Evolutionary conservation across 2,113 vertebrate genomes (phyloP), one percentile per base, ranked within the genome.

Genomic region (Galeopterus variegatus): DNA sequence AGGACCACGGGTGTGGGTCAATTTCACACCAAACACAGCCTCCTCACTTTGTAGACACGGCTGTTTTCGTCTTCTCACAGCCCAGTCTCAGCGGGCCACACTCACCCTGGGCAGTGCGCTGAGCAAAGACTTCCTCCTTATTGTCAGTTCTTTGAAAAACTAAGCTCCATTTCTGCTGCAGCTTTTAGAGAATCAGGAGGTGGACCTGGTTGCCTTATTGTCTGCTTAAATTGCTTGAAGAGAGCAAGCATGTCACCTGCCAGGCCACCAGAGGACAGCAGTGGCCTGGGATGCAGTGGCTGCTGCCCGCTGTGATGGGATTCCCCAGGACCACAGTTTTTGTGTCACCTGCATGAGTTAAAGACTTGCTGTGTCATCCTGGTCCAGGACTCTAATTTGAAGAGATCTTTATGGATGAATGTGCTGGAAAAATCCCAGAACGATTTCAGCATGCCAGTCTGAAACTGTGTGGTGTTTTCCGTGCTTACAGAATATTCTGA

Each of bases 201-300:
- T 65, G 45, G 26, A 13, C 65, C 54, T 48, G 28, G 45, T 4
- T 36, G 12, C 36, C 81, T 54, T 18, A 3, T 0, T 69, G 88
- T 83, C 45, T 95, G 64, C 67, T 28, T 33, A 1, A n/a, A 41
- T 33, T 12, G n/a, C 50, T 24, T 19, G 28, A 33, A 77, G 84
- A 26, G 48, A 3, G 12, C 50, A 83, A 90, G 96, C 83, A 73
- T 54, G 64, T 89, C 23, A 52, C 21, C 33, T 48, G 50, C 67
- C 64, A 96, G 97, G 94, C 98, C 98, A 98, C 96, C 90, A 98
- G 98, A 95, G 98, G 98, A 94, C 98, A 98, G 98, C 90, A 98
- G 94, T 56, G 94, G 81, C 69, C 88, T 90, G 96, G 75, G 88
- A 97, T 85, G 90, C 33, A 24, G 41, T 36, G 18, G 60, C 60